phyloP scores from a whole-genome alignment of 1,140 invertebrate genomes.

The Drosophila paulistorum region DNA sequence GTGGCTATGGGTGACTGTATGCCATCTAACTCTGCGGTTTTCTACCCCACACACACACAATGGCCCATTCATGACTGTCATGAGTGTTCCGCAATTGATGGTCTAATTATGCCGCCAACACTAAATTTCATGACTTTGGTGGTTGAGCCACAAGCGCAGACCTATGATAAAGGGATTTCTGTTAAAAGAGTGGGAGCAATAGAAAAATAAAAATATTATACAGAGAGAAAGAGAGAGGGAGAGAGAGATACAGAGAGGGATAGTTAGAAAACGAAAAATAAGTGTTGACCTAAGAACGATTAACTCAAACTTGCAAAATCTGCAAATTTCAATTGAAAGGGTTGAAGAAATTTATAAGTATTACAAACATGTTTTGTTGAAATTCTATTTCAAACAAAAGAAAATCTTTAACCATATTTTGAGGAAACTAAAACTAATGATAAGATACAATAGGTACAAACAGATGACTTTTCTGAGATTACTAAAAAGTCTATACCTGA shows the following conservation, averaged over 20 bases:
- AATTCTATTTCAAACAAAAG: too few species aligned
- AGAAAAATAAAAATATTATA: background rate
- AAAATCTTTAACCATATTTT: too few species aligned
- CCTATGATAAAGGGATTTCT: constrained; percentile 29
- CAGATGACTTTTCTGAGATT: too few species aligned
- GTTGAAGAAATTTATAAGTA: too few species aligned
- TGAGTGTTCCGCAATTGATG: constrained; percentile 83
- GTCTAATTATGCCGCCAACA: constrained; percentile 83
- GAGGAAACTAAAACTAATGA: too few species aligned
- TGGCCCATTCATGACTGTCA: constrained; percentile 78
- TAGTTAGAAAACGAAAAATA: background rate
- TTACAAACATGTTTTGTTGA: too few species aligned
- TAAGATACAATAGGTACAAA: too few species aligned
- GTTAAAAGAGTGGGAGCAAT: background rate
- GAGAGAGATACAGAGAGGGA: background rate
- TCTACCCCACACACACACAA: constrained; percentile 18
- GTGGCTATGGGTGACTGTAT: constrained; percentile 10
- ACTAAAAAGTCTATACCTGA: too few species aligned
- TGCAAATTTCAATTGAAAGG: too few species aligned
- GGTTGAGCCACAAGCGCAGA: constrained; percentile 49
- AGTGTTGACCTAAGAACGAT: background rate
- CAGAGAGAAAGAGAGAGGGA: background rate
- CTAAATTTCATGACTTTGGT: constrained; percentile 79
- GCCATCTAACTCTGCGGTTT: constrained; percentile 44
- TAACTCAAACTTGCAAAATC: background rate